phyloP scores from a whole-genome alignment of 2,888 invertebrate species.

The Eilema caniola region DNA sequence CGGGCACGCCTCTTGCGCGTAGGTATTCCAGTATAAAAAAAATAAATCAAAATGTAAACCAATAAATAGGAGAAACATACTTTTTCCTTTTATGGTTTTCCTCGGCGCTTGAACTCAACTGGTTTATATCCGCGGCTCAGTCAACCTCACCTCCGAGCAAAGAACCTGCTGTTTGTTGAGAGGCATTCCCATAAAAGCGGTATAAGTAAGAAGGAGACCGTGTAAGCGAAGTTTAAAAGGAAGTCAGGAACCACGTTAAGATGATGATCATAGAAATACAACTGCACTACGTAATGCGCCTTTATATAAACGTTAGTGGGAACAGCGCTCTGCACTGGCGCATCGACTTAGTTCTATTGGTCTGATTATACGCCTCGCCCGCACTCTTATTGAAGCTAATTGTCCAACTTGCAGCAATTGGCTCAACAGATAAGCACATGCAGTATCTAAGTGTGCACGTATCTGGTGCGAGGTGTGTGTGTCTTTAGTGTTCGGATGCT shows the following conservation, averaged over 20 bases:
- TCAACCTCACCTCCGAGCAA: no score
- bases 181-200: no score
- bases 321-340: constrained; percentile 20
- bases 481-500: background rate
- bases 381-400: background rate
- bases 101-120: background rate
- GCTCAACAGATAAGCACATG: constrained; percentile 1
- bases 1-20: no score
- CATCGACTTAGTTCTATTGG: constrained; percentile 40
- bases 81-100: background rate
- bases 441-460: background rate
- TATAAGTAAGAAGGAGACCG: no score
- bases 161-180: no score
- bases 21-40: no score
- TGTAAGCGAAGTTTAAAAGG: no score
- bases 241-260: no score
- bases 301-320: constrained; percentile 28
- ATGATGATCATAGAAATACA: background rate
- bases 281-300: constrained; percentile 27
- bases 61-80: background rate
- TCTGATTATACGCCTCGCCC: constrained; percentile 24
- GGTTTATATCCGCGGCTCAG: background rate
- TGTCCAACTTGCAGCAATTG: constrained; percentile 4
- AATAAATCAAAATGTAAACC: background rate
- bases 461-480: background rate